Percentiles rank a stretch among this genome's conserved stretches.
These are phyloP conservation scores for Ceriagrion tenellum DNA, from an alignment of 2,888 invertebrate species.

Conservation along the genomic window DNA sequence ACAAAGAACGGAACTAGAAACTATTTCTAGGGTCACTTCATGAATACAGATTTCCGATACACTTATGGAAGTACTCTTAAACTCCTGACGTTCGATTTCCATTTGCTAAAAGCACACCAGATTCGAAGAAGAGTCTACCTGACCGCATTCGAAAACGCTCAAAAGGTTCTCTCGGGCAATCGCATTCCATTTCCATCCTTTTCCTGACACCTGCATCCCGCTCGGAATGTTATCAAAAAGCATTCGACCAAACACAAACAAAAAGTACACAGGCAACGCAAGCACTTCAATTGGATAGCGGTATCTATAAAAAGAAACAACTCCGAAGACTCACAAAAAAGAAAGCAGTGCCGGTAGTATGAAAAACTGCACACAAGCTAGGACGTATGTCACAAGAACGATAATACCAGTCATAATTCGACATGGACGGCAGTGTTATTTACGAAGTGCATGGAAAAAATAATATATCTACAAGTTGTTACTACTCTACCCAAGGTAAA, in stretches of 20 bases:
- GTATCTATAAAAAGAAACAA: background rate
- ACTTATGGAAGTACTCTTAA: background rate
- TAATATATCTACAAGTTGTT: no score
- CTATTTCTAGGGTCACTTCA: background rate
- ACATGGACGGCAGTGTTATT: background rate
- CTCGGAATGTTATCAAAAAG: background rate
- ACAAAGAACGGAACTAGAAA: background rate
- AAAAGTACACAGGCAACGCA: background rate
- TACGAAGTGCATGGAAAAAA: no score
- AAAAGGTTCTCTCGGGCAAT: background rate
- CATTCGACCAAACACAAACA: background rate
- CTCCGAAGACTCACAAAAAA: background rate
- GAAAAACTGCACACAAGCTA: background rate
- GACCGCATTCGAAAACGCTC: background rate
- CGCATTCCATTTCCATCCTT: background rate
- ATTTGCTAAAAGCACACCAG: background rate
- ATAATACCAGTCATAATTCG: background rate
- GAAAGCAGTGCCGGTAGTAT: background rate
- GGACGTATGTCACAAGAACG: background rate
- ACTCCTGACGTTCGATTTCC: background rate
- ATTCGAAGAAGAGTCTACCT: background rate
- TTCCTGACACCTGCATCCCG: background rate
- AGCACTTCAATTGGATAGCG: background rate
- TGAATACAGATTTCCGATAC: background rate
- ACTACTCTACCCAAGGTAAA: no score